phyloP scores from a whole-genome alignment of 2,797 vertebrate genomes.

The Triplophysa yarkandensis region DNA sequence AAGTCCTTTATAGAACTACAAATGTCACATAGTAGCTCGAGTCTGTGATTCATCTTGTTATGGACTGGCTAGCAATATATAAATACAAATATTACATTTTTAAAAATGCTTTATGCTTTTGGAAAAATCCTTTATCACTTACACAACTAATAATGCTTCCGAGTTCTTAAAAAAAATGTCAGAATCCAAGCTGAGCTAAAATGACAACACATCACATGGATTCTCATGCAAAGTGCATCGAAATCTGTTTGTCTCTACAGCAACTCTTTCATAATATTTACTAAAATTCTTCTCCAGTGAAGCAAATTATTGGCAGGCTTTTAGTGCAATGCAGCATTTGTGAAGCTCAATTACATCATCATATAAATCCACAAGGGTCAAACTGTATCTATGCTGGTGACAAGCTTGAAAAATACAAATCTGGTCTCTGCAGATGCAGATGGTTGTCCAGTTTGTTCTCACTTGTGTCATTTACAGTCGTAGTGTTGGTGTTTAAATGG shows the following conservation, averaged over 20 bases:
- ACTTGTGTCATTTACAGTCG: too few species aligned
- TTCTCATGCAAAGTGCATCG: neutral
- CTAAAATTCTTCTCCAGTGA: neutral
- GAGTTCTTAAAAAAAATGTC: too few species aligned
- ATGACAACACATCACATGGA: neutral
- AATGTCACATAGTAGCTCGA: too few species aligned
- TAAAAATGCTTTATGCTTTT: too few species aligned
- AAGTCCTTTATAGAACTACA: too few species aligned
- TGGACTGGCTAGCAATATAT: too few species aligned
- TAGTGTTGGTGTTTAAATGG: too few species aligned
- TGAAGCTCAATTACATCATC: neutral
- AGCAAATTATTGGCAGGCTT: neutral
- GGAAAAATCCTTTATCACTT: too few species aligned
- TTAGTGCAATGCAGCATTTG: neutral
- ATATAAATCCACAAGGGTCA: conserved; percentile 3
- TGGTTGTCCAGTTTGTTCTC: neutral
- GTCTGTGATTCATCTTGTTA: too few species aligned
- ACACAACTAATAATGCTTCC: too few species aligned
- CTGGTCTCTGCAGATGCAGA: neutral
- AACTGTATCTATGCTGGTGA: neutral
- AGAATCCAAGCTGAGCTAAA: neutral
- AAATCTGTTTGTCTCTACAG: conserved; percentile 3
- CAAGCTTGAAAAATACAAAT: neutral
- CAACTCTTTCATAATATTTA: conserved; percentile 10
- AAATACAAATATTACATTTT: too few species aligned